Evolutionary conservation across 2,113 vertebrate genomes (phyloP).

Genomic region (Zonotrichia leucophrys): DNA sequence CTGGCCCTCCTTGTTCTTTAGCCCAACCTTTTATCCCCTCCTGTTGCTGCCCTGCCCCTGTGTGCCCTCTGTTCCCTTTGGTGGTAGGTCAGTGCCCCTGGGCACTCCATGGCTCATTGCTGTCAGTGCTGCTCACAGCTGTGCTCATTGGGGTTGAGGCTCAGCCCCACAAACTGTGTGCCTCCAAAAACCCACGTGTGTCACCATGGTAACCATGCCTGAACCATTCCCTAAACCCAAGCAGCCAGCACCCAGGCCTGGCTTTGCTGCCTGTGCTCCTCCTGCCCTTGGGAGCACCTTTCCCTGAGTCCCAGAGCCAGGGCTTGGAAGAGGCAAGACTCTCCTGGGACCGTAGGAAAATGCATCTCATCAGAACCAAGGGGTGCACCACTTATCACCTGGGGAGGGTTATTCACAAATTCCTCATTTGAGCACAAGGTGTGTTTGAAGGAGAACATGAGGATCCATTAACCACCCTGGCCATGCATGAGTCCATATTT

Average conservation of each 20-base stretch:
- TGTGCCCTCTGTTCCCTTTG: not conserved
- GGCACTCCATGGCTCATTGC: not conserved
- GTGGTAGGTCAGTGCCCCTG: not conserved
- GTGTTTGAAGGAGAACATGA: not conserved
- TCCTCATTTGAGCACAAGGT: not conserved
- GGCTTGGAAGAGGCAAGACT: not conserved
- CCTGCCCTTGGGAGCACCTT: not conserved
- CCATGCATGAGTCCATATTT: not conserved
- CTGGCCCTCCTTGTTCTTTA: not conserved
- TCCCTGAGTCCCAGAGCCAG: not conserved
- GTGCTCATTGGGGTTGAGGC: not conserved
- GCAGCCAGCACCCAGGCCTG: not conserved
- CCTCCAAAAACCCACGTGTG: not conserved
- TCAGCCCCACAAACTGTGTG: not conserved
- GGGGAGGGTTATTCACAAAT: not conserved
- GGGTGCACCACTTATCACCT: not conserved
- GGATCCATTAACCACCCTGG: not conserved
- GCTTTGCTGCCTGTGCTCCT: not conserved
- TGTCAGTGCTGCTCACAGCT: not conserved
- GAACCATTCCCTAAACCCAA: fast-evolving
- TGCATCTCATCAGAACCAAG: not conserved
- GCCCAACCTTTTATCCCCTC: not conserved
- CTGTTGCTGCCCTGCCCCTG: fast-evolving
- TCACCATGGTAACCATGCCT: not conserved
- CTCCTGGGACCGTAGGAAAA: fast-evolving